phyloP scores from a whole-genome alignment of 2,797 vertebrate species.

The Syngnathus rostellatus region DNA sequence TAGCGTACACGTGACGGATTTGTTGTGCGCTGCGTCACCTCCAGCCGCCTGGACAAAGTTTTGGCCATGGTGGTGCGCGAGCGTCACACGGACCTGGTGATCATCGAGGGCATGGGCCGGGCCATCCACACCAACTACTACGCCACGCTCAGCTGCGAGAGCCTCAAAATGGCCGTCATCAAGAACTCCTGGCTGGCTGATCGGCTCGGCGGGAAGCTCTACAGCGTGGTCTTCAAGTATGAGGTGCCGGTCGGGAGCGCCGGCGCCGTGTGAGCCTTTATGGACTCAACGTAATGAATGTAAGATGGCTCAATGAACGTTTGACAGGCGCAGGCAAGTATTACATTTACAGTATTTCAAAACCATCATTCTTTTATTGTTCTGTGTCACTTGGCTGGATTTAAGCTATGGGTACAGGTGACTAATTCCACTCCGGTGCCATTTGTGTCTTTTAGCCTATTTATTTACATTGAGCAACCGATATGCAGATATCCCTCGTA shows the following conservation, averaged over 20 bases:
- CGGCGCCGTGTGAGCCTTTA: not conserved
- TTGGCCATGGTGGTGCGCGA: conserved; percentile 83
- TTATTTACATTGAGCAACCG: not conserved
- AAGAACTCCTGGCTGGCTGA: conserved; percentile 97
- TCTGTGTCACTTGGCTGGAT: not conserved
- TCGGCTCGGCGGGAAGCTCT: conserved; percentile 89
- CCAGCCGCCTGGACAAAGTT: conserved; percentile 88
- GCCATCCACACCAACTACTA: conserved; percentile 98
- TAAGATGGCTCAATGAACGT: conserved; percentile 17
- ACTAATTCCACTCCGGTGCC: not conserved
- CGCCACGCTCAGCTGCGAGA: conserved; percentile 84
- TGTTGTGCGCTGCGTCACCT: not conserved
- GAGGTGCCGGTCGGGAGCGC: conserved; percentile 73
- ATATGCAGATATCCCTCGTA: not conserved
- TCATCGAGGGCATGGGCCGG: conserved; percentile 97
- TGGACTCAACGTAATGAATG: conserved; percentile 25
- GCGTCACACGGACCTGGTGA: conserved; percentile 83
- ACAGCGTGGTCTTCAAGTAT: conserved; percentile 98
- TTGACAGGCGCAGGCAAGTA: not conserved
- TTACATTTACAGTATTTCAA: not conserved
- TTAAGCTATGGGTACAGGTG: not conserved
- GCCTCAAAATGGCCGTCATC: conserved; percentile 94
- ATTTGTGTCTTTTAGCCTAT: not conserved
- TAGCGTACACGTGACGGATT: not conserved
- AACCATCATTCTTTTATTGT: conserved; percentile 16